These are phyloP conservation scores for Clarias pachynema DNA, from an alignment of 2,797 vertebrate genomes.

Conservation along the genomic window DNA sequence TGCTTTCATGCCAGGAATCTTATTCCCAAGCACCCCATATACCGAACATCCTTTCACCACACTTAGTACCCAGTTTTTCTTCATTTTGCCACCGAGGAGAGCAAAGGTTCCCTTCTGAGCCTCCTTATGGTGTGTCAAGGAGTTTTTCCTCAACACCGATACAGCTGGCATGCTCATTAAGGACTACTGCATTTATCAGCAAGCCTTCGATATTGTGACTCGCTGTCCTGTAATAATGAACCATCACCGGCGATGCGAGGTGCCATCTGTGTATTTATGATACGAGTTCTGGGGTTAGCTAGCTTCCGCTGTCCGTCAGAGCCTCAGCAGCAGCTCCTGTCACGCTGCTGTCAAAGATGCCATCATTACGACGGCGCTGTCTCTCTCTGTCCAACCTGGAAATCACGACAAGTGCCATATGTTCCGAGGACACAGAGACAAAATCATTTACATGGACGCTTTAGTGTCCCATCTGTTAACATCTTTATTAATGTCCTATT, in stretches of 20 bases:
- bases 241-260: slow-evolving; percentile 7
- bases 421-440: neutral
- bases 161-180: neutral
- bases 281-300: slow-evolving; percentile 10
- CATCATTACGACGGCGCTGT: slow-evolving; percentile 11
- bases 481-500: neutral
- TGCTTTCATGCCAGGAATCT: neutral
- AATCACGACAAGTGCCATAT: neutral
- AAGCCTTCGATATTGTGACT: neutral
- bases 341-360: slow-evolving; percentile 30
- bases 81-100: neutral
- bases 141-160: no score
- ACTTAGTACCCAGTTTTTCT: neutral
- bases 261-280: slow-evolving; percentile 4
- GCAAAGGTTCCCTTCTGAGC: neutral
- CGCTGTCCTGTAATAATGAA: slow-evolving; percentile 15
- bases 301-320: slow-evolving; percentile 40
- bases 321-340: slow-evolving; percentile 3
- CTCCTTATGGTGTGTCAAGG: neutral
- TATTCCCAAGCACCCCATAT: neutral
- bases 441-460: neutral
- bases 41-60: neutral
- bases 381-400: slow-evolving; percentile 7
- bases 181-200: neutral
- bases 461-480: neutral